Evolutionary conservation across 2,888 invertebrate species (phyloP).

Genomic region (Cryptosula pallasiana): DNA sequence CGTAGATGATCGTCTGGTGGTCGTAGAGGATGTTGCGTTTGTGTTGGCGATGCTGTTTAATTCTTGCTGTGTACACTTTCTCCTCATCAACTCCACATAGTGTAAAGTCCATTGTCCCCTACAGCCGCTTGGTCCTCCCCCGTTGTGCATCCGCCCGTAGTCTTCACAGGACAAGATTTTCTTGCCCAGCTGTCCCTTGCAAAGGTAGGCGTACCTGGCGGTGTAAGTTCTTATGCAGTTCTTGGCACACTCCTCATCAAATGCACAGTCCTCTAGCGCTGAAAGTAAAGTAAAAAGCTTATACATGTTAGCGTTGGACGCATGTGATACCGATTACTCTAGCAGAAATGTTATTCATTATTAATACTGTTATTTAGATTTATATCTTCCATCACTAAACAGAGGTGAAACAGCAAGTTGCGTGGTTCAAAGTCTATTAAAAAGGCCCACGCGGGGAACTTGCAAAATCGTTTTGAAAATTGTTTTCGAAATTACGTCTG

Average conservation of each 20-base stretch:
- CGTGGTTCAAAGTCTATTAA: too few relatives aligned
- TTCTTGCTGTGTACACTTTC: neutral
- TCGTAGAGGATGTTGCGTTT: neutral
- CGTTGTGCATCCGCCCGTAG: slow-evolving; percentile 40
- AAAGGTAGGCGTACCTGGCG: slow-evolving; percentile 32
- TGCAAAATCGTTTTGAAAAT: too few relatives aligned
- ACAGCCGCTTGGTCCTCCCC: slow-evolving; percentile 38
- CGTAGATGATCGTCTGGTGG: neutral
- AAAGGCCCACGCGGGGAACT: too few relatives aligned
- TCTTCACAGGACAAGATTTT: slow-evolving; percentile 35
- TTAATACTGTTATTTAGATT: too few relatives aligned
- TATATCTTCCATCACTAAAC: too few relatives aligned
- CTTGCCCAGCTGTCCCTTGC: slow-evolving; percentile 29
- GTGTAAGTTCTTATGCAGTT: slow-evolving; percentile 36
- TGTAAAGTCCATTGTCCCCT: slow-evolving; percentile 30
- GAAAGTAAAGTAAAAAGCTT: neutral
- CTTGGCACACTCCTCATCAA: slow-evolving; percentile 34
- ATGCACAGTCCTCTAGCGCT: slow-evolving; percentile 35
- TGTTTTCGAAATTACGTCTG: too few relatives aligned
- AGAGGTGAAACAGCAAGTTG: too few relatives aligned
- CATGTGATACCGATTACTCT: too few relatives aligned
- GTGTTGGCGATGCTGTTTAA: neutral
- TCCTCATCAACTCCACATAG: slow-evolving; percentile 27
- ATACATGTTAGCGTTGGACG: too few relatives aligned
- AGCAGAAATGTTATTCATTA: too few relatives aligned